Percentiles rank a stretch among this genome's conserved stretches.
Evolutionary conservation across 2,797 vertebrate genomes (phyloP).

Genomic region (Acipenser ruthenus): DNA sequence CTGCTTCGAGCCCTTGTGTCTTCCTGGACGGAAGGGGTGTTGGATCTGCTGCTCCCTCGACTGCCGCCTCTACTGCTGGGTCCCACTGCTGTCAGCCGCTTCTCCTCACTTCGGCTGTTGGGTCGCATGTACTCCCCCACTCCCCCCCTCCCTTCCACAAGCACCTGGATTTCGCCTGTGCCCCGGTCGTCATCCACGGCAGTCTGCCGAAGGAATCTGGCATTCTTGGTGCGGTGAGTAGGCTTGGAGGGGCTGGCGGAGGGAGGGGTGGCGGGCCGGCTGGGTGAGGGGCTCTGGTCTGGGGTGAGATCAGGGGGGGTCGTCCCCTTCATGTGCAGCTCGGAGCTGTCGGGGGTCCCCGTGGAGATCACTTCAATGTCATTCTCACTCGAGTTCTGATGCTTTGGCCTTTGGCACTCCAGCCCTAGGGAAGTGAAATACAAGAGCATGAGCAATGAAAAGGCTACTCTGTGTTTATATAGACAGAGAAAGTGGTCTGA

Average conservation of each 20-base stretch:
- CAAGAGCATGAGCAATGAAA: background rate
- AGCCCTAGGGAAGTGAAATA: constrained; percentile 60
- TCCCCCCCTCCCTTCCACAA: constrained; percentile 78
- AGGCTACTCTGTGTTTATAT: constrained; percentile 6
- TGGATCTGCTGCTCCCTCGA: constrained; percentile 46
- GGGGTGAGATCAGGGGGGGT: constrained; percentile 79
- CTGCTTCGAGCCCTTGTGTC: constrained; percentile 59
- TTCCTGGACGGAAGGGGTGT: constrained; percentile 41
- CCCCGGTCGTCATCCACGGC: constrained; percentile 77
- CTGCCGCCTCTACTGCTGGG: constrained; percentile 50
- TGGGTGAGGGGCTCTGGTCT: constrained; percentile 76
- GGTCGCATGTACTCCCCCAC: constrained; percentile 67
- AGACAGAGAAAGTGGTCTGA: too few species aligned
- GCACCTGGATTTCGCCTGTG: constrained; percentile 85
- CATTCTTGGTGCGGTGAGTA: constrained; percentile 66
- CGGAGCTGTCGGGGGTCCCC: constrained; percentile 83
- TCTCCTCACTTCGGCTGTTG: constrained; percentile 82
- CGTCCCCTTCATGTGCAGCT: constrained; percentile 85
- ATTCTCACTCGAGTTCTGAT: constrained; percentile 77
- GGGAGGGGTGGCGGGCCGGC: constrained; percentile 75
- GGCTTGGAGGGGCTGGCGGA: constrained; percentile 51
- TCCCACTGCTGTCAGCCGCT: constrained; percentile 37
- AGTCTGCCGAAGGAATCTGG: constrained; percentile 81
- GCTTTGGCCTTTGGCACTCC: constrained; percentile 86
- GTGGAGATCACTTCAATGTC: constrained; percentile 81